These are phyloP conservation scores for Dendronephthya gigantea DNA, from an alignment of 64 coral and sea anemone species.

Conservation along the genomic window DNA sequence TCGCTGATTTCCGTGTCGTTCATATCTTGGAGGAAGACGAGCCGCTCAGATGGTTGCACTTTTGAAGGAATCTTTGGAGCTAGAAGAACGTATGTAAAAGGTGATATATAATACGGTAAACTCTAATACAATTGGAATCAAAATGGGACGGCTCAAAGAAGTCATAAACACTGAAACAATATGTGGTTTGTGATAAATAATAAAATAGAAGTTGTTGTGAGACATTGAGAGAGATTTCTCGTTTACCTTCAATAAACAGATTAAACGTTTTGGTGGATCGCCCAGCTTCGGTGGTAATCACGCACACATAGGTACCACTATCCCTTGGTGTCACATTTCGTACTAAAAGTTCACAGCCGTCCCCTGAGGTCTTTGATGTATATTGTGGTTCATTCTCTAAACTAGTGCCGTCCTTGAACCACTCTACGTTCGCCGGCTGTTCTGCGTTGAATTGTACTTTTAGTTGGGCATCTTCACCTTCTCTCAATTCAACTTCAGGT, in stretches of 20 bases:
- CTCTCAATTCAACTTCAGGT: background rate
- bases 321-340: background rate
- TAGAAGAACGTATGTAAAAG: too few species aligned
- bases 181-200: too few species aligned
- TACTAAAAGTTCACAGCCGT: background rate
- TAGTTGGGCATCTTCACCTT: background rate
- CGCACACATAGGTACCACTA: background rate
- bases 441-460: background rate
- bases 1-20: background rate
- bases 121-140: too few species aligned
- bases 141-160: too few species aligned
- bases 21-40: background rate
- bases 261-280: background rate
- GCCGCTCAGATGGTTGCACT: too few species aligned
- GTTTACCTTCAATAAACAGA: background rate
- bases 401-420: background rate
- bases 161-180: too few species aligned
- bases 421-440: background rate
- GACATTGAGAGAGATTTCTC: background rate
- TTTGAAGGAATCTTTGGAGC: too few species aligned
- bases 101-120: too few species aligned
- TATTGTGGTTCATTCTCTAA: background rate
- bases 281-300: background rate
- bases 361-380: background rate
- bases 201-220: too few species aligned